Base-by-base conservation (phyloP, 2,888 invertebrate genomes). In the Fragum fragum region DNA sequence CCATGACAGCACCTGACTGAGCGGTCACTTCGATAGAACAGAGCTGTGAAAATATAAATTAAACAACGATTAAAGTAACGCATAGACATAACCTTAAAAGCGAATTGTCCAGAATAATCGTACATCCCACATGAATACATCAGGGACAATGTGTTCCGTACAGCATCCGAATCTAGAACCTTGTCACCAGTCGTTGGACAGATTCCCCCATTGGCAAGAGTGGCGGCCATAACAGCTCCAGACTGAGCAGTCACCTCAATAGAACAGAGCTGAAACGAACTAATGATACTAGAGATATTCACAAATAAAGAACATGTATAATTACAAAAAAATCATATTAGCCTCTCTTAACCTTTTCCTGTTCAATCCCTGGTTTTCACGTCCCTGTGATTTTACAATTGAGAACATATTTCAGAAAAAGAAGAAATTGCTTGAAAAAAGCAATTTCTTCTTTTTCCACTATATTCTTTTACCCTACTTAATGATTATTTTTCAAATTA, bases 121-220 rank as follows among this genome's bases (percentile, higher is more conserved):
- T 96, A 96, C 97, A 99, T 99, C 91, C 99, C 97, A 93, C 99
- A 99, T 86, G 98, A 98, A 95, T 99, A 98, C 99, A 99, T 99
- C 86, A 99, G 96, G 39, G 99, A 98, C 36, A 99, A 95, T 0
- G 99, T 98, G 94, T 99, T 98, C 55, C 99, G 96, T 1, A 99
- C 98, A 57, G 98, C 97, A 87, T 98, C 97, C 0, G 98, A 97
- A 83, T 97, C 96, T 61, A 99, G 95, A 0, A 99, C 97, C 94
- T 98, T 97, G 94, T 99, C 98, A 89, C 98, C 98, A 7, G 98
- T 99, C 71, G 98, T 96, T 0, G 99, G 99, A 94, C 99, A 99
- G 87, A 99, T 98, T n/a, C 99, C 99, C 29, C 99, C 99, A 92
- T 99, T 99, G 0, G 99, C 99, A 88, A 99, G 95, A 1, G 99